phyloP scores from a whole-genome alignment of 2,888 invertebrate species.

The Lithophane socia region DNA sequence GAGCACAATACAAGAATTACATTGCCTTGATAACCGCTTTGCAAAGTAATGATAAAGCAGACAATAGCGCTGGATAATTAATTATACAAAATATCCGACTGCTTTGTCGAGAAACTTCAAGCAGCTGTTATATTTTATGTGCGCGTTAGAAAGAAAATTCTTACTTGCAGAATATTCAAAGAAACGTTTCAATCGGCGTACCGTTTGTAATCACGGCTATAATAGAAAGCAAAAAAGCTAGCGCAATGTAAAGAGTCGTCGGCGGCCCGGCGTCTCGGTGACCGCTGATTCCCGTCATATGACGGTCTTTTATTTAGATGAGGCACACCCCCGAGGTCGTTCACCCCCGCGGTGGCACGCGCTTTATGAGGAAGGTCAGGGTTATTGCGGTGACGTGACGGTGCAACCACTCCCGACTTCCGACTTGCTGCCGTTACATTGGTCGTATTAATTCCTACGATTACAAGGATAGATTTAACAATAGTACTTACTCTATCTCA shows the following conservation, averaged over 20 bases:
- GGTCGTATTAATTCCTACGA: neutral
- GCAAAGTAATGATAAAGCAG: conserved; percentile 52
- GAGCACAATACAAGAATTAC: conserved; percentile 65
- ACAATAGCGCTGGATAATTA: conserved; percentile 14
- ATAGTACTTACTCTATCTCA: neutral
- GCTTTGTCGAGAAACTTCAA: neutral
- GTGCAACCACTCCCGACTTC: conserved; percentile 25
- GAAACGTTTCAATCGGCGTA: conserved; percentile 54
- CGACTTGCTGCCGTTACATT: conserved; percentile 5
- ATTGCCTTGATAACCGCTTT: conserved; percentile 55
- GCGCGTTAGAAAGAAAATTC: conserved; percentile 6
- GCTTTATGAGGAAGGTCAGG: conserved; percentile 86
- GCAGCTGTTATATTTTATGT: conserved; percentile 10
- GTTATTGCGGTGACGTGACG: conserved; percentile 74
- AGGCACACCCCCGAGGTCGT: conserved; percentile 85
- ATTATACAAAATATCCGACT: conserved; percentile 10
- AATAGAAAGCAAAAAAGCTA: conserved; percentile 72
- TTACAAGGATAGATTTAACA: neutral
- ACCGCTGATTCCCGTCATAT: conserved; percentile 77
- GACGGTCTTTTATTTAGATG: conserved; percentile 87
- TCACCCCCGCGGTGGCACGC: conserved; percentile 80
- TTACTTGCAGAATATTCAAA: conserved; percentile 33
- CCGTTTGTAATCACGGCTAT: conserved; percentile 55
- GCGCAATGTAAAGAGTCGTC: conserved; percentile 73
- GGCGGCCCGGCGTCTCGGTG: conserved; percentile 72